Evolutionary conservation across 2,113 vertebrate species (phyloP).

Genomic region (Syngnathus scovelli): DNA sequence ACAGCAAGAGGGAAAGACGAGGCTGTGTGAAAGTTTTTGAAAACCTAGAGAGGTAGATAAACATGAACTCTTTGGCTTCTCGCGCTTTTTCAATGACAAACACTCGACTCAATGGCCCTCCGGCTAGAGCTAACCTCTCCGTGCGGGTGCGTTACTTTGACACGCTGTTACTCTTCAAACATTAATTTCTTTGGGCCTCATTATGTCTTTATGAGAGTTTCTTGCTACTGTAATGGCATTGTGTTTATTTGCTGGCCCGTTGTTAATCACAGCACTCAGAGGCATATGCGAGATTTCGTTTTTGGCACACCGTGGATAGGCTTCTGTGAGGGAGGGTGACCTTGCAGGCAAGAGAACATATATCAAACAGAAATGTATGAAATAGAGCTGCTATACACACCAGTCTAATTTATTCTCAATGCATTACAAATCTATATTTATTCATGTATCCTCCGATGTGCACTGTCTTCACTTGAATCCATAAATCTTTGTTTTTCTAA

Average conservation of each 20-base stretch:
- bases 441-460: slow-evolving; percentile 56
- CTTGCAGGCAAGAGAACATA: slow-evolving; percentile 34
- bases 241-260: slow-evolving; percentile 32
- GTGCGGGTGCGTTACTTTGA: slow-evolving; percentile 8
- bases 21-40: slow-evolving; percentile 16
- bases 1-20: slow-evolving; percentile 21
- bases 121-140: slow-evolving; percentile 3
- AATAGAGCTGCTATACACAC: slow-evolving; percentile 44
- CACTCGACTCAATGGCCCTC: slow-evolving; percentile 1
- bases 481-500: slow-evolving; percentile 35
- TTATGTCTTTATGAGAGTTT: slow-evolving; percentile 22
- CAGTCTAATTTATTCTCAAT: slow-evolving; percentile 57
- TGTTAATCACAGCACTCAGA: slow-evolving; percentile 35
- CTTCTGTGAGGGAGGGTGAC: slow-evolving; percentile 18
- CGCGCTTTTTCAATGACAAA: slow-evolving; percentile 18
- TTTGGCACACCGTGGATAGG: slow-evolving; percentile 6
- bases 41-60: slow-evolving; percentile 3
- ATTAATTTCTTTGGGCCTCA: slow-evolving; percentile 25
- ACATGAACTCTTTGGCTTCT: slow-evolving; percentile 11
- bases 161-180: slow-evolving; percentile 32
- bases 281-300: slow-evolving; percentile 27
- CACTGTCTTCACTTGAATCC: slow-evolving; percentile 23
- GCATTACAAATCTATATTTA: slow-evolving; percentile 65
- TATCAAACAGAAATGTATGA: slow-evolving; percentile 41
- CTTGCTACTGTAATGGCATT: slow-evolving; percentile 30